These are phyloP conservation scores for Amia ocellicauda DNA, from an alignment of 2,113 vertebrate genomes.

Conservation along the genomic window DNA sequence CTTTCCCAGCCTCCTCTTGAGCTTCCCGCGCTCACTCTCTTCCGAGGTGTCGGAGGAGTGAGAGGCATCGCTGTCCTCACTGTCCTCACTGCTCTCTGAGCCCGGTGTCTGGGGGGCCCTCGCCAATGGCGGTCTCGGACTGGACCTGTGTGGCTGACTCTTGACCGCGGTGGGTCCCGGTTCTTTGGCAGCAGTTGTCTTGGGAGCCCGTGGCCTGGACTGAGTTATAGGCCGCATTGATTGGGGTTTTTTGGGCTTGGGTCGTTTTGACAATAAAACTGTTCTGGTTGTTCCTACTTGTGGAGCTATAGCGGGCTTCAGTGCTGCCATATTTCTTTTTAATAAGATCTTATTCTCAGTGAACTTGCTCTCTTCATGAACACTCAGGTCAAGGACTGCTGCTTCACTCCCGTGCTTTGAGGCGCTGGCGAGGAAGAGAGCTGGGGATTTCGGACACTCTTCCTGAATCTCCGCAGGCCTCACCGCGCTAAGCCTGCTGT, in stretches of 20 bases:
- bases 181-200: neutral
- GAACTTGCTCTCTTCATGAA: neutral
- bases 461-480: slow-evolving; percentile 18
- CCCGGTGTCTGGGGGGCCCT: neutral
- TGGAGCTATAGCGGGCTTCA: slow-evolving; percentile 48
- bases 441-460: slow-evolving; percentile 7
- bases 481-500: neutral
- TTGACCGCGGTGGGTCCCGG: neutral
- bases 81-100: slow-evolving; percentile 7
- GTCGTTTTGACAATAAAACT: slow-evolving; percentile 33
- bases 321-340: slow-evolving; percentile 3
- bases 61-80: slow-evolving; percentile 11
- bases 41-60: slow-evolving; percentile 21
- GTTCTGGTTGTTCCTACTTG: slow-evolving; percentile 52
- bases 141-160: neutral
- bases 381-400: slow-evolving; percentile 19
- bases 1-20: neutral
- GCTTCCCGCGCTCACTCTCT: slow-evolving; percentile 21
- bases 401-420: slow-evolving; percentile 14
- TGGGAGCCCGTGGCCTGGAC: neutral
- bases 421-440: neutral
- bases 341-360: slow-evolving; percentile 1
- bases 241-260: slow-evolving; percentile 29
- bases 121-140: neutral
- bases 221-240: neutral